Base-by-base conservation (phyloP, 2,113 vertebrate species). In the Asarcornis scutulata region DNA sequence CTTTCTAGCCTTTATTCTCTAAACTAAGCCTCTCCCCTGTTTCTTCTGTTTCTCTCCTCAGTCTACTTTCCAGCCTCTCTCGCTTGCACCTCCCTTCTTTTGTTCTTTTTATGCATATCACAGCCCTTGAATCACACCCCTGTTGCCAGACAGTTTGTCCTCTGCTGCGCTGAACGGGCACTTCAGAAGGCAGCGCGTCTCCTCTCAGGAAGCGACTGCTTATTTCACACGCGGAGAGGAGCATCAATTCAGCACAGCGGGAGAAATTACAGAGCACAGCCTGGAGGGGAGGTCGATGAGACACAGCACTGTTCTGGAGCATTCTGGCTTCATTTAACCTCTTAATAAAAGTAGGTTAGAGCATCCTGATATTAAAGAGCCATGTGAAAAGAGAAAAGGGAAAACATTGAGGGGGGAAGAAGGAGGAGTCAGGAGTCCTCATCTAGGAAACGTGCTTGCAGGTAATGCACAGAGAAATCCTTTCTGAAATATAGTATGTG, bases 301-400 rank as follows among this genome's bases (percentile, higher is more conserved):
- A 91, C 16, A 91, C 72, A 96, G 88, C 68, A 71, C 44, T 62
- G 58, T 91, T 95, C 91, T 95, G 79, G 75, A 90, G 86, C 81
- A 75, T 90, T 92, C 87, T 73, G 88, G 84, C 86, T 97, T 91
- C 96, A 86, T 96, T 95, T 97, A 97, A 91, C 91, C 82, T 97
- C 93, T 88, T 93, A 73, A 92, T 82, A 82, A 94, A 96, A 97
- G 67, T 34, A 90, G 77, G 81, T 88, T 76, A 89, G 67, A 83
- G 44, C 38, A 93, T 88, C 44, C 53, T 68, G 64, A 75, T 93
- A 58, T 62, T 86, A 94, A 94, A 95, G 87, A 68, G 46, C 60
- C 20, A 4, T 6, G 12, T 29, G 32, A 84, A 50, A 8, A 16
- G 6, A 14, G 40, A n/a, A 58, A 32, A 62, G 4, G 26, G 32